Percentiles rank a stretch among this genome's conserved stretches.
Conservation (phyloP, 2,113 vertebrate species). For the Crotalus viridis region DNA sequence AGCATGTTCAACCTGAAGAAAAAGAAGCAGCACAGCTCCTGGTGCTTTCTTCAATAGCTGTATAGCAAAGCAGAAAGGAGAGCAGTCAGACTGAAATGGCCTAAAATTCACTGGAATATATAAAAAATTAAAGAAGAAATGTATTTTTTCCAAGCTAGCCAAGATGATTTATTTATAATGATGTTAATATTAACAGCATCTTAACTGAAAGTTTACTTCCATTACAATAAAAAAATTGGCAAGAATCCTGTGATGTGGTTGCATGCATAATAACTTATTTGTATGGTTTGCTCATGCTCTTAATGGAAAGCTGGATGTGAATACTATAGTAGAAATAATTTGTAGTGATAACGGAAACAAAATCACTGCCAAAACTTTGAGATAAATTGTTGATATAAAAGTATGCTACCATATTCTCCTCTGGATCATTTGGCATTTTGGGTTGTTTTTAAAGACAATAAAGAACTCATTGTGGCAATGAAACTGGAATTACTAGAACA, state of each 20-base stretch:
- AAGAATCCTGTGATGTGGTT: neutral
- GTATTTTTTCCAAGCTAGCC: neutral
- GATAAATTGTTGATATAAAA: neutral
- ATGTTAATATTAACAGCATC: neutral
- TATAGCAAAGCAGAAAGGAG: neutral
- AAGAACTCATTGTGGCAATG: neutral
- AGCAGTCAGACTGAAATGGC: neutral
- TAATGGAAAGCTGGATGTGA: neutral
- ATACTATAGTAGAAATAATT: neutral
- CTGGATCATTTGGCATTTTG: neutral
- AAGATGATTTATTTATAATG: neutral
- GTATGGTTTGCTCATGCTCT: neutral
- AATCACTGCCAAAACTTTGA: neutral
- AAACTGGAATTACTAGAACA: neutral
- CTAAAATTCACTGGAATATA: neutral
- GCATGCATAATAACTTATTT: neutral
- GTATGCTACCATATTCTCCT: neutral
- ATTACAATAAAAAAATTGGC: neutral
- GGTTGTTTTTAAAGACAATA: neutral
- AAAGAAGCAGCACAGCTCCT: neutral
- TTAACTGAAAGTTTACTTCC: neutral
- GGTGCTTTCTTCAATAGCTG: neutral
- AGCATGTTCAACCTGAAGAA: neutral
- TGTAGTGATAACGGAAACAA: neutral
- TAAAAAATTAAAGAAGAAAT: neutral